phyloP scores from a whole-genome alignment of 1,140 invertebrate species.

The Sesamia nonagrioides region DNA sequence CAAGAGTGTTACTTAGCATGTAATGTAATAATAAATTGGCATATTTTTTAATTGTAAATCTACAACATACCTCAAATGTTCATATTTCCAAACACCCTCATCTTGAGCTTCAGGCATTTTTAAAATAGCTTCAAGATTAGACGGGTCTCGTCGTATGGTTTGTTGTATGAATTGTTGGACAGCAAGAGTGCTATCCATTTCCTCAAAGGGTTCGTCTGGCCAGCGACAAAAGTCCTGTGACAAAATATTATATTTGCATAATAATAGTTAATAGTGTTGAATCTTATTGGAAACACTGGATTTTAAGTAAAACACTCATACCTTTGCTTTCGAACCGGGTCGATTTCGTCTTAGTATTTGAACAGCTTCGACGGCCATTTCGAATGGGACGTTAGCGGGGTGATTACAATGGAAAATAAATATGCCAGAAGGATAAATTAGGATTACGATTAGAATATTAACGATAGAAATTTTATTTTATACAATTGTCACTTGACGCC shows the following conservation, averaged over 20 bases:
- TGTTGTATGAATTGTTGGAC: slow-evolving; percentile 99
- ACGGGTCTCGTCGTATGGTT: slow-evolving; percentile 96
- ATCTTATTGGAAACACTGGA: background rate
- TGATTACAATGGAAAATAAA: background rate
- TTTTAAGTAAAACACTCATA: slow-evolving; percentile 68
- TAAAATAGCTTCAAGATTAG: slow-evolving; percentile 97
- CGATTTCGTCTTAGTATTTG: slow-evolving; percentile 95
- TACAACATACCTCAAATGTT: slow-evolving; percentile 94
- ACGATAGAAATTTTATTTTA: background rate
- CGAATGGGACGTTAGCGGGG: slow-evolving; percentile 10
- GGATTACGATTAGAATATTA: background rate
- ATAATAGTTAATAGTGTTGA: background rate
- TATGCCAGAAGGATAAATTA: background rate
- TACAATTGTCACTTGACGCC: background rate
- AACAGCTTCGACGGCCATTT: slow-evolving; percentile 91
- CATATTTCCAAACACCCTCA: slow-evolving; percentile 99
- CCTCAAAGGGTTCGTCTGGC: slow-evolving; percentile 99
- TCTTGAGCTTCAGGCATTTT: slow-evolving; percentile 99
- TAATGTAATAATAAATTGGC: background rate
- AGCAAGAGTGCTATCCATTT: slow-evolving; percentile 99
- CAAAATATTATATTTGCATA: background rate
- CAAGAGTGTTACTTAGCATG: background rate
- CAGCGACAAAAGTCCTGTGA: slow-evolving; percentile 99
- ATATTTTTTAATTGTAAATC: background rate
- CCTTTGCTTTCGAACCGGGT: slow-evolving; percentile 96